Evolutionary conservation across 2,888 invertebrate species (phyloP), one percentile per base, ranked within the genome.

Genomic region (Callosobruchus maculatus): DNA sequence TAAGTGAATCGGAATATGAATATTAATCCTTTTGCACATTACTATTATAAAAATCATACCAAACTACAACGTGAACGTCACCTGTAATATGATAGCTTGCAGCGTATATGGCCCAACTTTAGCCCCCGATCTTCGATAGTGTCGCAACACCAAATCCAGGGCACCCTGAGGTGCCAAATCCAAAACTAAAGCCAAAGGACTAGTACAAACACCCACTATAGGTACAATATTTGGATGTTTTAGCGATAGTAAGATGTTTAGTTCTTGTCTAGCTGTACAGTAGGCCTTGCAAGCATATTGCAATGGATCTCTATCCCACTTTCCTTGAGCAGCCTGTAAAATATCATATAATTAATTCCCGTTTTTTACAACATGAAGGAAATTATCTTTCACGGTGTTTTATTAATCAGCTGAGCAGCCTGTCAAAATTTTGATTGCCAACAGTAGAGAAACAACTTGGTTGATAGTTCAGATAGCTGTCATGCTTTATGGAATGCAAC

Each of bases 221-320:
- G 97, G 95, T 73, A 98, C 95, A 77, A 99, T 97, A 88, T 98
- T 95, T 0, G 94, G 90, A 88, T 99, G 99, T 72, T 93, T 91
- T 72, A 99, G 90, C 7, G 94, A 93, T 73, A 93, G 86, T 71
- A 99, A 88, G 77, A 99, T 97, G 81, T 94, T 93, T 73, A 99
- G 89, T 87, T 99, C 99, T 86, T 98, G 98, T 21, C 99, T 90
- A 0, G 98, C 96, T 0, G 97, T 98, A 85, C 97, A 96, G 88
- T 99, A 99, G 0, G 99, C 98, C 85, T 97, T 96, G 83, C 97
- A 97, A 0, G 97, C 96, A 77, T 95, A 95, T 83, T 98, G 95
- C 30, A 94, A 87, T 0, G 98, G 97, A 85, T 97, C 97, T 66
- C 97, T 90, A 83, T 96, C 95, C 98, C 98, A 98, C 84, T 97